A percentile compares a stretch with the other conserved stretches of the same genome.
Evolutionary conservation across 2,888 invertebrate genomes (phyloP).

Genomic region (Cephus spinipes): DNA sequence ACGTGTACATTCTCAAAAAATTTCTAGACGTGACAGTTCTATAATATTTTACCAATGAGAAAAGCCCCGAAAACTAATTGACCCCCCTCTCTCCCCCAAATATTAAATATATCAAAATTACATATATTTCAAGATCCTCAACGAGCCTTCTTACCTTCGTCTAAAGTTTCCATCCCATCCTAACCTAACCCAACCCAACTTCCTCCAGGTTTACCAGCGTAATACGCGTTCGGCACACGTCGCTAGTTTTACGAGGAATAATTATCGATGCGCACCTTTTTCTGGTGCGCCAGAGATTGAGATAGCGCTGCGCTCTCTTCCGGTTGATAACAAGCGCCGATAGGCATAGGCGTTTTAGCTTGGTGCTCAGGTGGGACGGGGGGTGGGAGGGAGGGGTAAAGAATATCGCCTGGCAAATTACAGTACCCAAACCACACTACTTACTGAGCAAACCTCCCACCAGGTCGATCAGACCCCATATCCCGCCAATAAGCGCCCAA

Average conservation of each 20-base stretch:
- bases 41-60: neutral
- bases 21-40: neutral
- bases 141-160: too few species aligned
- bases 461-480: too few species aligned
- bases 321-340: conserved; percentile 57
- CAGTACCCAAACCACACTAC: neutral
- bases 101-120: too few species aligned
- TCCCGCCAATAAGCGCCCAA: too few species aligned
- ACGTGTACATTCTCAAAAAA: too few species aligned
- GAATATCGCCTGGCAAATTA: conserved; percentile 40
- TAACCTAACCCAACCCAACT: too few species aligned
- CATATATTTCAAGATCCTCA: too few species aligned
- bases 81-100: too few species aligned
- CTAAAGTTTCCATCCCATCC: too few species aligned
- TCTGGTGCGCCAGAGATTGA: conserved; percentile 42
- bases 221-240: conserved; percentile 36
- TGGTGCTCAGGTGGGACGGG: neutral
- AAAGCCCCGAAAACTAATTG: too few species aligned
- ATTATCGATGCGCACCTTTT: conserved; percentile 59
- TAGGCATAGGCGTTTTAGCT: conserved; percentile 35
- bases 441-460: too few species aligned
- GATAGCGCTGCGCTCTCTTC: conserved; percentile 49
- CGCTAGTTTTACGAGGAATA: conserved; percentile 60
- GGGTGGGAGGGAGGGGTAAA: neutral
- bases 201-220: neutral